A percentile compares a stretch with the other conserved stretches of the same genome.
Evolutionary conservation across 1,140 invertebrate species (phyloP).

Genomic region (Acromyrmex echinatior): DNA sequence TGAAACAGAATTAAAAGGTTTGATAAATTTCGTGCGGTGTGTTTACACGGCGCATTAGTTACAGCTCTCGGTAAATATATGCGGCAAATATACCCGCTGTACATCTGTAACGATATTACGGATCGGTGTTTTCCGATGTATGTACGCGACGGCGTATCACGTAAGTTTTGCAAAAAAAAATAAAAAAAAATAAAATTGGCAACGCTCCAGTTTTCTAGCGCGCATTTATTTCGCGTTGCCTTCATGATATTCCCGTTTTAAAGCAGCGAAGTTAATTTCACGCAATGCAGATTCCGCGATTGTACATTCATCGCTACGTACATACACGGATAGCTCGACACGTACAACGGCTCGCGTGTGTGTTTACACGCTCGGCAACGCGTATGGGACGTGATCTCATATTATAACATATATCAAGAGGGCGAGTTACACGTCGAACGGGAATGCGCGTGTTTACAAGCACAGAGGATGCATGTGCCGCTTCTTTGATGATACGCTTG

Average conservation of each 20-base stretch:
- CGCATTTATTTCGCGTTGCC: slow-evolving; percentile 40
- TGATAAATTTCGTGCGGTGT: not conserved
- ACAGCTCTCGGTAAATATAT: not conserved
- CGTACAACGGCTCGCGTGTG: slow-evolving; percentile 2
- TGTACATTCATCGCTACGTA: slow-evolving; percentile 66
- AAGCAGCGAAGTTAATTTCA: slow-evolving; percentile 77
- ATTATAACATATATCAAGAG: slow-evolving; percentile 62
- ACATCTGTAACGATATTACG: slow-evolving; percentile 28
- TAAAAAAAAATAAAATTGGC: not conserved
- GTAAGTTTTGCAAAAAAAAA: not conserved
- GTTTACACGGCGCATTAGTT: slow-evolving; percentile 26
- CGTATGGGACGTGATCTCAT: slow-evolving; percentile 28
- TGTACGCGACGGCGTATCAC: not conserved
- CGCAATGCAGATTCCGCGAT: slow-evolving; percentile 69
- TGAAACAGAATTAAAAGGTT: slow-evolving; percentile 1
- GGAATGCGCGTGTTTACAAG: slow-evolving; percentile 41
- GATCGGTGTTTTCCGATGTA: slow-evolving; percentile 19
- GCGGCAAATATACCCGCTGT: not conserved
- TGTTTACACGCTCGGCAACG: slow-evolving; percentile 12
- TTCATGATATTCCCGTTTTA: slow-evolving; percentile 52
- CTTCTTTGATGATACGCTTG: slow-evolving; percentile 72
- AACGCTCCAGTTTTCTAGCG: slow-evolving; percentile 10
- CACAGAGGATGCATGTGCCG: slow-evolving; percentile 19
- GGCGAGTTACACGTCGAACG: slow-evolving; percentile 20
- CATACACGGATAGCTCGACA: slow-evolving; percentile 14